These are phyloP conservation scores for Philhelius pedissequus DNA, from an alignment of 2,888 invertebrate species.

Conservation along the genomic window DNA sequence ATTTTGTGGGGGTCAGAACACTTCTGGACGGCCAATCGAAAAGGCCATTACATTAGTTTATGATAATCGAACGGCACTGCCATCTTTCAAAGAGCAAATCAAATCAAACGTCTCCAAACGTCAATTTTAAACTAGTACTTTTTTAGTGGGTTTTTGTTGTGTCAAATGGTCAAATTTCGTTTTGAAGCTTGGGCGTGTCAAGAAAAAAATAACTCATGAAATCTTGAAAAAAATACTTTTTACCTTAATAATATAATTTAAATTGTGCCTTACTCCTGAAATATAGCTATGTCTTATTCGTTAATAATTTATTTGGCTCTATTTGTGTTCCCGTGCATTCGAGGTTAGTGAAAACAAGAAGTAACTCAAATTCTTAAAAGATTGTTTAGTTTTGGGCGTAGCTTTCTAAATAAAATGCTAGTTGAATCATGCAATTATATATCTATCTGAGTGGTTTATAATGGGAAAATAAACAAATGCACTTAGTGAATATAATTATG, in stretches of 20 bases:
- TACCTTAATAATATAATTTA: neutral
- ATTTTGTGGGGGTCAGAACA: too few species aligned
- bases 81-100: neutral
- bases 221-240: slow-evolving; percentile 22
- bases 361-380: neutral
- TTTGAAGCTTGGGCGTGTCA: slow-evolving; percentile 55
- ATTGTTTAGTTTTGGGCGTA: slow-evolving; percentile 32
- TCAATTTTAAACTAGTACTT: slow-evolving; percentile 54
- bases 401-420: neutral
- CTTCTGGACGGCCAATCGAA: too few species aligned
- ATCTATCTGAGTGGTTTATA: neutral
- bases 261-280: slow-evolving; percentile 41
- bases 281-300: slow-evolving; percentile 20
- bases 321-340: neutral
- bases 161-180: neutral
- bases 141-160: slow-evolving; percentile 1
- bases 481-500: neutral
- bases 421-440: slow-evolving; percentile 31
- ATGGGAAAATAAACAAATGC: neutral
- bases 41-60: too few species aligned
- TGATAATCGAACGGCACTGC: neutral
- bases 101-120: neutral
- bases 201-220: slow-evolving; percentile 11
- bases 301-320: slow-evolving; percentile 10
- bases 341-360: slow-evolving; percentile 44